Evolutionary conservation across 2,888 invertebrate species (phyloP), one percentile per base, ranked within the genome.

Genomic region (Nemoura dubitans): DNA sequence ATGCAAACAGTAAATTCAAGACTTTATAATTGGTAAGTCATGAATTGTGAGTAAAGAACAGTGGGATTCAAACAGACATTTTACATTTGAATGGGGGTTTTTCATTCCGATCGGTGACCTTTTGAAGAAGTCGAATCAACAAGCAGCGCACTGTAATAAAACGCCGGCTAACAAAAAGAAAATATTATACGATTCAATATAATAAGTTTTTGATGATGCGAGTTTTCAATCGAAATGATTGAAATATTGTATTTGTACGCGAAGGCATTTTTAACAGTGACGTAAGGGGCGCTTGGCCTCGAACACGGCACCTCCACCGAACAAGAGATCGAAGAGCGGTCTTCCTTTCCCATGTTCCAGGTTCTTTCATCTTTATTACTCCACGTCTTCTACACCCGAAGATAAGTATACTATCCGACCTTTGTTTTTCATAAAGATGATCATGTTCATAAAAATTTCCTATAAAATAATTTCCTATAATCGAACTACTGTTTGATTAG

Each of bases 401-500:
- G 59, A 10, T 2, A 59, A 59, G 59, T 7, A 59, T 59, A 21
- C 59, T 59, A 16, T 7, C 21, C 14, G 10, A 59, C 59, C 14
- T 59, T 59, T 59, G 59, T 59, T 59, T 14, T 59, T 59, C 59
- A 14, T 30, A 81, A 30, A 81, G 81, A 28, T 30, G 28, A 81
- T 29, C 81, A 81, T 29, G 81, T 81, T 81, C 21, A 81, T 29
- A 81, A 59, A 81, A 78, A 81, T 81, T 81, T 81, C 81, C 27
- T 27, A 21, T 36, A 3, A 6, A 36, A 36, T 36, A 36, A 36
- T 59, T 21, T 81, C 29, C 28, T 81, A 81, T 59, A 81, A 81
- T 81, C 81, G 81, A 81, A 81, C 81, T 81, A 30, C 81, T 81
- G 81, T 81, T 81, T 81, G 81, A 81, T 81, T 81, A 30, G 81